These are phyloP conservation scores for Drosophila ohnishii DNA, from an alignment of 1,140 invertebrate species.

Conservation along the genomic window DNA sequence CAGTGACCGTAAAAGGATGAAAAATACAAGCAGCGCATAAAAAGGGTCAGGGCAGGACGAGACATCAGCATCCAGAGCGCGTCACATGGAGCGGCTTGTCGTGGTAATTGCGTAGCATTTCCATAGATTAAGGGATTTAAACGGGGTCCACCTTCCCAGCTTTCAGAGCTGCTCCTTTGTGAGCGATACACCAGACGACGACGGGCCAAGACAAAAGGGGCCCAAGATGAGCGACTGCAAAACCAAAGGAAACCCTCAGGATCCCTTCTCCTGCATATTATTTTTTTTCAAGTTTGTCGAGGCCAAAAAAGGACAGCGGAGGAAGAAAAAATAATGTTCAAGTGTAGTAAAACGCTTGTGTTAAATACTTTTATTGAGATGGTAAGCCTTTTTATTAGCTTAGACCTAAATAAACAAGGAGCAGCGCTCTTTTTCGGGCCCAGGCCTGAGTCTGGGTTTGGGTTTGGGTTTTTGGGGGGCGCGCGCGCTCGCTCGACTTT, in stretches of 20 bases:
- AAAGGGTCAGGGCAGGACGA: constrained; percentile 62
- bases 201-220: constrained; percentile 43
- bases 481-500: constrained; percentile 44
- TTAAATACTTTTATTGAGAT: constrained; percentile 83
- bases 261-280: background rate
- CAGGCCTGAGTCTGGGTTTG: background rate
- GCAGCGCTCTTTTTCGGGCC: constrained; percentile 14
- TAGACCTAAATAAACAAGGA: constrained; percentile 82
- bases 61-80: constrained; percentile 40
- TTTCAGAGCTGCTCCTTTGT: constrained; percentile 31
- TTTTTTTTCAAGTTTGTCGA: constrained; percentile 13
- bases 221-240: constrained; percentile 43
- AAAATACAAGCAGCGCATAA: constrained; percentile 1
- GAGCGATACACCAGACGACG: constrained; percentile 46
- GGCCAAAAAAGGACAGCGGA: constrained; percentile 32
- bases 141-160: constrained; percentile 17
- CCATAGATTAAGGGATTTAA: constrained; percentile 83
- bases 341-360: constrained; percentile 83
- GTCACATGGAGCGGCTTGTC: constrained; percentile 72
- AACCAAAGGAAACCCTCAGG: constrained; percentile 31
- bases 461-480: background rate
- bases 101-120: constrained; percentile 82
- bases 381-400: constrained; percentile 83
- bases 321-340: constrained; percentile 72
- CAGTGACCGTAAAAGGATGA: constrained; percentile 37